phyloP scores from a whole-genome alignment of 2,113 vertebrate species.

The Gallinago undulata region DNA sequence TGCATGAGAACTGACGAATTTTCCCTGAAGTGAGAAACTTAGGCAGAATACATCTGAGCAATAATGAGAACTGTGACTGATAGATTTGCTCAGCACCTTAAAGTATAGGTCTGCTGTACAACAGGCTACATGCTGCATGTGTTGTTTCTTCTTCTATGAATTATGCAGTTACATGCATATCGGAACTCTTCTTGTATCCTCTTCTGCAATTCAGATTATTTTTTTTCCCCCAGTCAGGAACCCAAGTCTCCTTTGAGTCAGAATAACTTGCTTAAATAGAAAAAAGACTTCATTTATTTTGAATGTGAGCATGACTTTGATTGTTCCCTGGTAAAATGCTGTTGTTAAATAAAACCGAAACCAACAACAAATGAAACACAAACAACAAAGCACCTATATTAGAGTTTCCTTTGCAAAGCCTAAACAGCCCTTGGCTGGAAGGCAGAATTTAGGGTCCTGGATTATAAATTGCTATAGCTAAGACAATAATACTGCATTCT shows the following conservation, averaged over 20 bases:
- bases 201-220: neutral
- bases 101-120: neutral
- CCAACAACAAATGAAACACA: neutral
- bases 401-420: neutral
- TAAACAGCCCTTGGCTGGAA: neutral
- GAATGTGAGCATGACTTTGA: neutral
- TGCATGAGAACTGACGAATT: accelerated
- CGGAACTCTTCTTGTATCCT: neutral
- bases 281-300: neutral
- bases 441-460: neutral
- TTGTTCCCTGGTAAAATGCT: neutral
- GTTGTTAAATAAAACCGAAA: neutral
- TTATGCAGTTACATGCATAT: neutral
- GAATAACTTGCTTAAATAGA: neutral
- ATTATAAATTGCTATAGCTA: slow-evolving; percentile 23
- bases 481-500: slow-evolving; percentile 31
- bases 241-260: neutral
- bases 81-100: neutral
- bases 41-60: neutral
- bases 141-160: neutral
- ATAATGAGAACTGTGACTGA: neutral
- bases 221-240: neutral
- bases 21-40: neutral
- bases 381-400: neutral
- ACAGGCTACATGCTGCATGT: neutral